Evolutionary conservation across 2,797 vertebrate genomes (phyloP), one percentile per base, ranked within the genome.

Genomic region (Psittacula derbiana): DNA sequence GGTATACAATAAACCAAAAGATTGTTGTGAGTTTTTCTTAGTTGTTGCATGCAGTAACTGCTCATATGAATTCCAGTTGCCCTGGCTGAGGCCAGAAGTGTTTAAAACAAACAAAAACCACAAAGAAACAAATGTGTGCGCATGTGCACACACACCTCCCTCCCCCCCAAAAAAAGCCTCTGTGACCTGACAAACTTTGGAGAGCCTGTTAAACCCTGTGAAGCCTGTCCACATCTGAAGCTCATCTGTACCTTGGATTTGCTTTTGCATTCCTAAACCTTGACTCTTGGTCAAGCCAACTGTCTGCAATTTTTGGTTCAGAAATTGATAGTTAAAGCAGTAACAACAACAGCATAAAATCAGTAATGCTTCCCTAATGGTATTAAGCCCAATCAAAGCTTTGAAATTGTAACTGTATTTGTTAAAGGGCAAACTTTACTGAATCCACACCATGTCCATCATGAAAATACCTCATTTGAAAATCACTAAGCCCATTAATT

Each of bases 211-310:
- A 92, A 70, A 47, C 55, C 65, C 58, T 86, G 31, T 84, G 84
- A 96, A 97, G 94, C 86, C 86, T 93, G 86, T 95, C 93, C 86
- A 90, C 93, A 95, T 97, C 95, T 97, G 96, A 97, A 97, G 96
- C 89, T 97, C 60, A 84, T 97, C 97, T 97, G 94, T 96, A 96
- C 96, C 89, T 97, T 97, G 96, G 95, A 97, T 97, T 97, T 92
- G 92, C 86, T 97, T 91, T 95, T 83, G 89, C 95, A 97, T 97
- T 98, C 97, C 97, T 97, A 96, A 97, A 96, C 87, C 93, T 97
- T 96, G 88, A 97, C 95, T 96, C 73, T 96, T 53, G 85, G 94
- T 98, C 92, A 97, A 96, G 94, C 97, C 96, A 97, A 97, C 95
- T 95, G 92, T 95, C 97, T 96, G 90, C 88, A 95, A 76, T 94